Percentiles rank a stretch among this genome's conserved stretches.
These are phyloP conservation scores for Camponotus vicinus DNA, from an alignment of 1,140 invertebrate genomes.

Conservation along the genomic window DNA sequence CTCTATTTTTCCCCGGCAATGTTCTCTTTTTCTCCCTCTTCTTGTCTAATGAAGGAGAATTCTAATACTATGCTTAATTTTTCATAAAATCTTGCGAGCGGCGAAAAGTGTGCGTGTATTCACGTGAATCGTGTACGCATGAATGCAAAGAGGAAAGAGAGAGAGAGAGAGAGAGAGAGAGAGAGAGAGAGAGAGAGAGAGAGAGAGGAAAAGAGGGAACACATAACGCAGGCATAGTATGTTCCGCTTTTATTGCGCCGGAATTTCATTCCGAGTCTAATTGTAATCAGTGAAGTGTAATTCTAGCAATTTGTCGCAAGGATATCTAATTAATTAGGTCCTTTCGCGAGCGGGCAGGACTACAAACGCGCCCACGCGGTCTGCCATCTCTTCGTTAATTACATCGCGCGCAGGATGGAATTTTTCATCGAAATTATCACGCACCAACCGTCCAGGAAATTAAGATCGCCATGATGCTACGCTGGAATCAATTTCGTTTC, in stretches of 20 bases:
- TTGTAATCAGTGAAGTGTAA: constrained; percentile 65
- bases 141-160: too few relatives aligned
- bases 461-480: constrained; percentile 51
- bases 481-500: constrained; percentile 41
- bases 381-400: constrained; percentile 59
- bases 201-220: neutral
- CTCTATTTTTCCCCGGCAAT: constrained; percentile 35
- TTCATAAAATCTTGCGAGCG: constrained; percentile 67
- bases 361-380: constrained; percentile 19
- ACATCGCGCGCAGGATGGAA: constrained; percentile 53
- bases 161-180: too few relatives aligned
- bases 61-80: constrained; percentile 81
- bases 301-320: constrained; percentile 63
- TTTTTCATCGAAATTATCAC: constrained; percentile 64
- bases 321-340: constrained; percentile 65
- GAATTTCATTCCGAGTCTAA: constrained; percentile 59
- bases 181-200: too few relatives aligned
- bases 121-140: neutral
- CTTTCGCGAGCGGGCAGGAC: constrained; percentile 34
- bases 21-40: neutral
- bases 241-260: constrained; percentile 47
- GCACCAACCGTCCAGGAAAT: constrained; percentile 62
- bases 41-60: constrained; percentile 67
- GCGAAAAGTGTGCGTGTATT: neutral
- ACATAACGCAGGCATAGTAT: neutral